Evolutionary conservation across 2,113 vertebrate genomes (phyloP).

Genomic region (Megaceryle torquata): DNA sequence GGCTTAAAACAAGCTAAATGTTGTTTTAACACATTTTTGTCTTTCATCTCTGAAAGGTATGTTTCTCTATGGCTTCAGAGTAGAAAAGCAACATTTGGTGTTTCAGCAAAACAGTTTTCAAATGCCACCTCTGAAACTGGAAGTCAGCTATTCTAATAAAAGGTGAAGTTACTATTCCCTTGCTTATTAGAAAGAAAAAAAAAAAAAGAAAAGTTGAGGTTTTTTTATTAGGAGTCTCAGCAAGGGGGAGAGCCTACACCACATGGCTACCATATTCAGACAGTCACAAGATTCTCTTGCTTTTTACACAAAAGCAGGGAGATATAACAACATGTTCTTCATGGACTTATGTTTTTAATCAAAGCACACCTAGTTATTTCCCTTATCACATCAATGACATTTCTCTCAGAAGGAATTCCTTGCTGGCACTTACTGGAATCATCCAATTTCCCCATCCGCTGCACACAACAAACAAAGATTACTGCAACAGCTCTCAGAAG

Average conservation of each 20-base stretch:
- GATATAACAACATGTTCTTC: not conserved
- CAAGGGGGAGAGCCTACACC: not conserved
- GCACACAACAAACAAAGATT: not conserved
- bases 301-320: not conserved
- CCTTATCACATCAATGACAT: not conserved
- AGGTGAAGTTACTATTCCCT: not conserved
- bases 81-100: conserved; percentile 43
- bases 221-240: not conserved
- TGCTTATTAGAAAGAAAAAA: not conserved
- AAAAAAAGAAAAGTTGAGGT: too few relatives aligned
- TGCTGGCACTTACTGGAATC: not conserved
- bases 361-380: not conserved
- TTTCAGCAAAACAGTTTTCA: conserved; percentile 31
- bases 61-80: conserved; percentile 26
- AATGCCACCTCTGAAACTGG: not conserved
- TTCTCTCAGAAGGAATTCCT: not conserved
- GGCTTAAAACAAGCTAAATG: conserved; percentile 39
- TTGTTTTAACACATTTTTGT: conserved; percentile 30
- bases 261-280: not conserved
- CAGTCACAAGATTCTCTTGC: not conserved
- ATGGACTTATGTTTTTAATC: not conserved
- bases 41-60: conserved; percentile 46
- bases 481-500: not conserved
- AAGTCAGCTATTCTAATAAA: conserved; percentile 3
- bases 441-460: not conserved